Evolutionary conservation across 2,113 vertebrate species (phyloP), one percentile per base, ranked within the genome.

Genomic region (Heptranchias perlo): DNA sequence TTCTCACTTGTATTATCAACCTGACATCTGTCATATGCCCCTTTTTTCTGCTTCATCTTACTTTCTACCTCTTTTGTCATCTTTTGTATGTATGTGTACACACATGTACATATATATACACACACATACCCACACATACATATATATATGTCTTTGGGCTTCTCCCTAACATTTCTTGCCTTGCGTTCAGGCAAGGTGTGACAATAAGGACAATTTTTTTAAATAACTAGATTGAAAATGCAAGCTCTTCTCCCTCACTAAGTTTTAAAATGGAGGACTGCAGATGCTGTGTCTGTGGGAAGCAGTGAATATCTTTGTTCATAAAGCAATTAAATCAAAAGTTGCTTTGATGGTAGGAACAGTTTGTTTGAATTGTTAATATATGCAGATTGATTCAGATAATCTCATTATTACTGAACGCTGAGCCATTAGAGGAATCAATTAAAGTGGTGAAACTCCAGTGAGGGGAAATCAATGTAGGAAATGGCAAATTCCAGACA

Each of bases 321-420:
- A 61, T n/a, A n/a, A 92, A 35, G 54, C 31, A 92, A 92, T 92
- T 92, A 92, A 92, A 11, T 92, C 28, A n/a, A 58, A 61, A 92
- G 28, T 54, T 16, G 54, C 31, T 61, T 92, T n/a, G 54, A 92
- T 61, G 54, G 54, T 61, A 61, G 31, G 13, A 92, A 0, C 35
- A 58, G 78, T 82, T n/a, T 6, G 8, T 76, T 92, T 61, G 28
- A 92, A 91, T n/a, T 23, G 3, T 54, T 49, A 89, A 89, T 92
- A 16, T 1, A 92, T 92, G 87, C 87, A 92, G 35, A 35, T 92
- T 92, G 11, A 61, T 92, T 58, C 54, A 61, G 54, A 58, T 61
- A 35, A n/a, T 92, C 54, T 35, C 35, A n/a, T 92, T 35, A 92
- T 54, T 92, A 61, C 54, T 61, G 87, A 92, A n/a, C 4, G 16